Evolutionary conservation across 1,140 invertebrate species (phyloP), one percentile per base, ranked within the genome.

Genomic region (Apis cerana): DNA sequence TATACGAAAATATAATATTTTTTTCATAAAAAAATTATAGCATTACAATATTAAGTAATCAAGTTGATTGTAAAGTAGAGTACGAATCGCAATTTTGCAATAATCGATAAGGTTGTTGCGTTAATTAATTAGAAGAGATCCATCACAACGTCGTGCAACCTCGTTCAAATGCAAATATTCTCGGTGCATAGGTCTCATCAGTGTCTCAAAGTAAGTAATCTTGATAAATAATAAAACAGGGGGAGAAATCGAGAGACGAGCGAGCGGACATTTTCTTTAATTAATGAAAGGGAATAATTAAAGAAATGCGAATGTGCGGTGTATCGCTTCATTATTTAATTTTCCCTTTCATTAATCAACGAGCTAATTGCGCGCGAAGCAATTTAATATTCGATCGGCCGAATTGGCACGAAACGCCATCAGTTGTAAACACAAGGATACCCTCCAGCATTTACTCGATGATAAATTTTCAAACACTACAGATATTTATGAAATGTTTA

Each of bases 341-440:
- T 68, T 21, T 59, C 54, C 19, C 62, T 64, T 67, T 75, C 72
- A 68, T 81, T 81, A 68, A 75, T 68, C 80, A 76, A 75, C 62
- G 43, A 43, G 52, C 61, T 75, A 75, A 81, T 81, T 75, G 23
- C 43, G 33, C 71, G 71, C 23, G 64, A 81, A 67, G 21, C 72
- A 81, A 43, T 76, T 75, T 81, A 81, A 81, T 68, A 76, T 81
- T 81, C 72, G 72, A 81, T 81, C 79, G 8, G 23, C 33, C n/a
- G 52, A 68, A 59, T 58, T 75, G 59, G n/a, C 21, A 33, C 33
- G 33, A 33, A 52, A 52, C 48, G 12, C 10, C 13, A 13, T 8
- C 8, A 8, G 10, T 23, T 33, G n/a, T 59, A 81, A 81, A 76
- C 52, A 76, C n/a, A 11, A 27, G 21, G 61, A 67, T 72, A 65